Evolutionary conservation across 2,888 invertebrate genomes (phyloP).

Genomic region (Atethmia centrago): DNA sequence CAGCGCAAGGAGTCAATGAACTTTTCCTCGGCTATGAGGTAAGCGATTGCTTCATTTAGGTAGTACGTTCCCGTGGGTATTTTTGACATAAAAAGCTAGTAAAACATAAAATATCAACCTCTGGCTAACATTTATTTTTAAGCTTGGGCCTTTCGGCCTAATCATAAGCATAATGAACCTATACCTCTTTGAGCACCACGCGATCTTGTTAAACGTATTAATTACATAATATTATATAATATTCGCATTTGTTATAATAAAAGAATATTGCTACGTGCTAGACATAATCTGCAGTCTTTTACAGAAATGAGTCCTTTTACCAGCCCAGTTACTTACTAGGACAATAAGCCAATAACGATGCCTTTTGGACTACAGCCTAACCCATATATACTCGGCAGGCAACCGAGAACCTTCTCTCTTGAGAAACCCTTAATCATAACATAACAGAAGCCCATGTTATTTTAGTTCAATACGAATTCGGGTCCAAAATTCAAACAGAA

Average conservation of each 20-base stretch:
- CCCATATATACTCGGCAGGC: not conserved
- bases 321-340: not conserved
- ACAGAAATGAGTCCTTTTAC: not conserved
- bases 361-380: not conserved
- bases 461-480: slow-evolving; percentile 54
- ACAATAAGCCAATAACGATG: not conserved
- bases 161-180: not conserved
- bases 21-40: too few relatives aligned
- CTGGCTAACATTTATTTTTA: not conserved
- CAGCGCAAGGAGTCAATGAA: too few relatives aligned
- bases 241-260: not conserved
- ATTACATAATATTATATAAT: too few relatives aligned
- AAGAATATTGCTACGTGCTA: not conserved
- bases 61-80: too few relatives aligned
- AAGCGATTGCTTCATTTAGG: too few relatives aligned
- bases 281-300: not conserved
- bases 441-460: slow-evolving; percentile 51
- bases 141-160: not conserved
- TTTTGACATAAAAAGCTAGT: too few relatives aligned
- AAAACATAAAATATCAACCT: too few relatives aligned
- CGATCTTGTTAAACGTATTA: too few relatives aligned
- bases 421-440: slow-evolving; percentile 57
- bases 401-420: slow-evolving; percentile 11
- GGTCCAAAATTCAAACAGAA: slow-evolving; percentile 69
- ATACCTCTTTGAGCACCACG: not conserved